These are phyloP conservation scores for Sialia sialis DNA, from an alignment of 2,113 vertebrate species.

Conservation along the genomic window DNA sequence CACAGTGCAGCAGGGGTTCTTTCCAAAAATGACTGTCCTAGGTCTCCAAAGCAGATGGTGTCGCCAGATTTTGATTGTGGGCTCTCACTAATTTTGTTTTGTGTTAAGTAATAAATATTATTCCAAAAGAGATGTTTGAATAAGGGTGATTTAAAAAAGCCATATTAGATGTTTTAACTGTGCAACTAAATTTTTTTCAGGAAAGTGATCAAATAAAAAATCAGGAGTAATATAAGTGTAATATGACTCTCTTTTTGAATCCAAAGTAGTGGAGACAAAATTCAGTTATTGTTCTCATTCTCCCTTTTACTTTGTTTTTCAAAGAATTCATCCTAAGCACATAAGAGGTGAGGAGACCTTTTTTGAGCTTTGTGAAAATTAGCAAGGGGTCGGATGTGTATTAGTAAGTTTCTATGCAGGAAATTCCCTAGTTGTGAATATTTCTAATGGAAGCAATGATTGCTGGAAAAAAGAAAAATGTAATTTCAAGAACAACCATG, in stretches of 20 bases:
- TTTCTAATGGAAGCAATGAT: not conserved
- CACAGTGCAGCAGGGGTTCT: not conserved
- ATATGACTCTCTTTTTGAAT: not conserved
- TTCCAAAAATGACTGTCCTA: not conserved
- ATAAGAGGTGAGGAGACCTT: not conserved
- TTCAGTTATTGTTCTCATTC: not conserved
- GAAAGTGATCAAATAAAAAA: not conserved
- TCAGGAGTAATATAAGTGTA: not conserved
- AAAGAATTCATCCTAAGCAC: not conserved
- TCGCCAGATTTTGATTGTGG: not conserved
- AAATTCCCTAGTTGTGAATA: not conserved
- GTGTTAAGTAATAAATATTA: not conserved
- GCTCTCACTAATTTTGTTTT: not conserved
- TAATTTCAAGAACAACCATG: not conserved
- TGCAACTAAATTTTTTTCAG: not conserved
- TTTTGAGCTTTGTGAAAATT: not conserved
- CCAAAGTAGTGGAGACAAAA: not conserved
- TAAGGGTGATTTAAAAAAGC: not conserved
- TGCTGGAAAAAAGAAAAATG: not conserved
- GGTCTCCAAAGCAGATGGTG: slow-evolving; percentile 32
- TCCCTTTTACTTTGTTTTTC: not conserved
- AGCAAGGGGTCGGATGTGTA: accelerated
- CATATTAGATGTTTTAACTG: not conserved
- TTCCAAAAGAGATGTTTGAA: not conserved
- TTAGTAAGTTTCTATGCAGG: not conserved